Conservation (phyloP, 2,113 vertebrate species). For the Thermophis baileyi region DNA sequence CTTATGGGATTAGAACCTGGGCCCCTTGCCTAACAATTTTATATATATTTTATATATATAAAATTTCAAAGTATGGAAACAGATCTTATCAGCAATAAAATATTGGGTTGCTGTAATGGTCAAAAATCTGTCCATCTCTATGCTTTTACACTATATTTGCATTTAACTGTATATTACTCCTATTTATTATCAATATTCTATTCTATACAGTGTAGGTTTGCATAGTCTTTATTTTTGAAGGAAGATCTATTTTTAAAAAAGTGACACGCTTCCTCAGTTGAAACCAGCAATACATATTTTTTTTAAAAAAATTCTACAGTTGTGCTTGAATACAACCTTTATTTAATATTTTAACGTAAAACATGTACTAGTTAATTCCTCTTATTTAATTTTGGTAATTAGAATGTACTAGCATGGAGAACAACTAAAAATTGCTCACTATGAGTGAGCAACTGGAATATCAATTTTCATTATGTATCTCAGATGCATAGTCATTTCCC, state of each 20-base stretch:
- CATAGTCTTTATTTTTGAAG: accelerated
- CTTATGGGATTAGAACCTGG: too few species aligned
- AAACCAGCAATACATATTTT: neutral
- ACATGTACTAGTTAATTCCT: neutral
- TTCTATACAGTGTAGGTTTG: neutral
- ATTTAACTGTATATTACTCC: neutral
- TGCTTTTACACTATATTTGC: neutral
- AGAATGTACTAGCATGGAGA: neutral
- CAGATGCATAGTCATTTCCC: neutral
- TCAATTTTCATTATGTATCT: neutral
- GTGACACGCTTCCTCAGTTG: neutral
- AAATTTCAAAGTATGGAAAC: neutral
- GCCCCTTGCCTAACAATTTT: too few species aligned
- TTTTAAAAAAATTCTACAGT: neutral
- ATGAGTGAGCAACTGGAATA: neutral
- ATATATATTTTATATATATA: too few species aligned
- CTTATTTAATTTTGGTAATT: neutral
- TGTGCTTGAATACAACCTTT: neutral
- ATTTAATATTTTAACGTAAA: neutral
- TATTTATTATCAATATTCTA: neutral
- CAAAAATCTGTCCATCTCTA: neutral
- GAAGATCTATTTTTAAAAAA: neutral
- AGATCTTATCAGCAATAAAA: neutral
- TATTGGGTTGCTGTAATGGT: neutral
- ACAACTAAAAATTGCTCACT: slow-evolving; percentile 34